Evolutionary conservation across 2,888 invertebrate species (phyloP), one percentile per base, ranked within the genome.

Genomic region (Sphecodes monilicornis): DNA sequence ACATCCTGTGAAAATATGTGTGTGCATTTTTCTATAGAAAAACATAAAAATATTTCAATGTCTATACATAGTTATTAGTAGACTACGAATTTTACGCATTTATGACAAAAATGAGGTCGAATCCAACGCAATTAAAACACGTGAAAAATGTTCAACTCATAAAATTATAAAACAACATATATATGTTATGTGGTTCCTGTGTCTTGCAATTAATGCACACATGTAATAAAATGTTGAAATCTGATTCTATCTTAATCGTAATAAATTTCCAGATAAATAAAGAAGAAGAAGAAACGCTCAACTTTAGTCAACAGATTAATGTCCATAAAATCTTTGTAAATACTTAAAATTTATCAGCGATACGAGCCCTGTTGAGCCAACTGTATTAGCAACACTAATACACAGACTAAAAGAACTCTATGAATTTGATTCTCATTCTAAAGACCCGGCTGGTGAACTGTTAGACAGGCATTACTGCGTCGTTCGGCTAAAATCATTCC

Each of bases 401-500:
- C 6, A 60, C 18, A 29, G 11, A 18, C 13, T 6, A 60, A 8
- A 16, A 29, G 18, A 16, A 57, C 60, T 60, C 4, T 29, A 8
- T 8, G 18, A 60, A 8, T 29, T n/a, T n/a, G 11, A n/a, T 29
- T 66, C 32, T 18, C 1, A 66, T 22, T 11, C 3, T 32, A 39
- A 68, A n/a, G n/a, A 13, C 11, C 0, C 68, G n/a, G 2, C 4
- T 5, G 39, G 2, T 13, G 39, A 1, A 39, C 68, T 39, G 39
- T 36, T 39, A 39, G 39, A 39, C n/a, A 68, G 68, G 39, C 68
- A 68, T 68, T 68, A 68, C 68, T 39, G 68, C 4, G 3, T 32
- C 22, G 3, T 11, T 1, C 3, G 26, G 1, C 0, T 1, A 74
- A 36, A n/a, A 77, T 88, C 54, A 88, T 72, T 85, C 73, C 54